Evolutionary conservation across 2,113 vertebrate species (phyloP), one percentile per base, ranked within the genome.

Genomic region (Trematocara variabile): DNA sequence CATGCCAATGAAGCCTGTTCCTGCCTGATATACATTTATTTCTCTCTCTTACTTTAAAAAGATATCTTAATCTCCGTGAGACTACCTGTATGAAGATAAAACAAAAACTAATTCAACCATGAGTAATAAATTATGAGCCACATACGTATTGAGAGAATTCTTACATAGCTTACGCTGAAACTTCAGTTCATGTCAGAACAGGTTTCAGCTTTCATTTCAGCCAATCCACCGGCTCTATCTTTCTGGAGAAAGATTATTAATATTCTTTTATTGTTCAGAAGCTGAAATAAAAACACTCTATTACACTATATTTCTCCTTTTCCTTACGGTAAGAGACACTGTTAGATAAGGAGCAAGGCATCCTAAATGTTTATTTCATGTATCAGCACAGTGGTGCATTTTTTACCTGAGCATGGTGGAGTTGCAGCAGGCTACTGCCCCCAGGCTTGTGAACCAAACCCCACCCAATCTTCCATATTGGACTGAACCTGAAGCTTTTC

Each of bases 341-440:
- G 81, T 39, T 48, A 75, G 65, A 73, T 79, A 44, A 34, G 79
- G 55, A 55, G 77, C 84, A 77, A 68, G 75, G 63, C 56, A 58
- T 82, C 80, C 22, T 52, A 60, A 86, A 83, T 80, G 87, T 84
- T 75, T 75, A 65, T 84, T 89, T 92, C 92, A 92, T 77, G 93
- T 91, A 91, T 90, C 58, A 12, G 90, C 87, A 93, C 85, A 94
- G 85, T 81, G 12, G 34, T 34, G 33, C 89, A 92, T 93, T 91
- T 86, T 87, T 94, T 77, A 91, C 87, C 87, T 92, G 85, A 85
- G 68, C 53, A 44, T 50, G 75, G 56, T 79, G 87, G 83, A 85
- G 85, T 78, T 86, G 82, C 75, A 89, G 84, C 82, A 88, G 65
- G 70, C 77, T 44, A 48, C 60, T 68, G 75, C 85, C 91, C 79